Percentiles rank a stretch among this genome's conserved stretches.
phyloP scores from a whole-genome alignment of 2,888 invertebrate species.

The Limenitis camilla region DNA sequence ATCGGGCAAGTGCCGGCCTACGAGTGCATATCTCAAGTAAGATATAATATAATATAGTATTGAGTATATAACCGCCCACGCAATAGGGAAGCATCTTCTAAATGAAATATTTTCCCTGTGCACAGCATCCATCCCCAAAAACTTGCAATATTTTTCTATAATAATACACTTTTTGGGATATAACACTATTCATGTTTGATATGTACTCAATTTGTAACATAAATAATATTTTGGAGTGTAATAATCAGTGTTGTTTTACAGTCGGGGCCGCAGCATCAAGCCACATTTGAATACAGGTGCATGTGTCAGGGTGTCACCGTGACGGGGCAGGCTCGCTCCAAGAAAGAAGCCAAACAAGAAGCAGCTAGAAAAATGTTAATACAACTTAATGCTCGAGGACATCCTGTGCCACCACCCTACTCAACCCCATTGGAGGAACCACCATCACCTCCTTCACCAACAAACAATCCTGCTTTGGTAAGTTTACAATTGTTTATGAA shows the following conservation, averaged over 20 bases:
- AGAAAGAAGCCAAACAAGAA: slow-evolving; percentile 76
- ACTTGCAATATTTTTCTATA: too few species aligned
- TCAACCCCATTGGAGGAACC: slow-evolving; percentile 11
- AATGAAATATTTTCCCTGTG: too few species aligned
- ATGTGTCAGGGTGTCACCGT: slow-evolving; percentile 44
- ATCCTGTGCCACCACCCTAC: slow-evolving; percentile 44
- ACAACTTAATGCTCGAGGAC: slow-evolving; percentile 45
- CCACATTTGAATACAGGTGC: slow-evolving; percentile 65
- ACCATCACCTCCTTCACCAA: slow-evolving; percentile 15
- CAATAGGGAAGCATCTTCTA: too few species aligned
- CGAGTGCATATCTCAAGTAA: slow-evolving; percentile 54
- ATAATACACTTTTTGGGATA: neutral
- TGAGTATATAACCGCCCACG: neutral
- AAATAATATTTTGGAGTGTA: neutral
- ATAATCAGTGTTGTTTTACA: slow-evolving; percentile 24
- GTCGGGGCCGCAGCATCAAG: slow-evolving; percentile 54
- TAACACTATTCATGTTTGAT: neutral
- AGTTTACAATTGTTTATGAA: neutral
- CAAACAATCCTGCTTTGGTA: slow-evolving; percentile 24
- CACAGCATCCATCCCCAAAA: too few species aligned
- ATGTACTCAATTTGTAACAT: too few species aligned
- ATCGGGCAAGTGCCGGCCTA: slow-evolving; percentile 69
- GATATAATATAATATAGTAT: neutral
- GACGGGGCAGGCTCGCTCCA: slow-evolving; percentile 64
- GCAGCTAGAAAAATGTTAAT: slow-evolving; percentile 68